Evolutionary conservation across 2,888 invertebrate genomes (phyloP).

Genomic region (Pinctada fucata): DNA sequence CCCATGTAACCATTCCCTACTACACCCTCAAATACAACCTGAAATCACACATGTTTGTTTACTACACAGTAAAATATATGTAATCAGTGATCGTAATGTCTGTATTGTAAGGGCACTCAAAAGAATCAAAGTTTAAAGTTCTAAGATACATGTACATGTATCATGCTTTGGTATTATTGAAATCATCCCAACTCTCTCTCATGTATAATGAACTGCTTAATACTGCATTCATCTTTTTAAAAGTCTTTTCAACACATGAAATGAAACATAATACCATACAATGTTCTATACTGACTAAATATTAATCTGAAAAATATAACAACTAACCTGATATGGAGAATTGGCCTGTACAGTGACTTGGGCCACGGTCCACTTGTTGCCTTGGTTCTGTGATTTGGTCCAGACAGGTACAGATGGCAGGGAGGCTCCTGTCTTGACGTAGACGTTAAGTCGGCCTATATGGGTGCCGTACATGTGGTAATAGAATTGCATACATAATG

Average conservation of each 20-base stretch:
- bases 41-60: constrained; percentile 2
- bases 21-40: constrained; percentile 67
- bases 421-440: constrained; percentile 49
- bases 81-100: too few relatives aligned
- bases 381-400: constrained; percentile 58
- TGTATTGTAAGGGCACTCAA: too few relatives aligned
- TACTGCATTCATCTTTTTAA: not conserved
- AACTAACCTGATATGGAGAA: constrained; percentile 25
- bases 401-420: constrained; percentile 53
- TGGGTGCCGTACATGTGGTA: constrained; percentile 66
- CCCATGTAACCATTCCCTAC: constrained; percentile 58
- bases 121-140: too few relatives aligned
- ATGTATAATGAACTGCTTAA: not conserved
- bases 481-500: constrained; percentile 65
- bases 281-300: not conserved
- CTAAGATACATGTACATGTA: too few relatives aligned
- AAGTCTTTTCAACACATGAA: not conserved
- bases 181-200: too few relatives aligned
- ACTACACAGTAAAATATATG: too few relatives aligned
- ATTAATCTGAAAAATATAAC: not conserved
- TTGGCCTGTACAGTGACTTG: constrained; percentile 40
- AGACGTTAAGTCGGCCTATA: constrained; percentile 61
- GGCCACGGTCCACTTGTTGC: constrained; percentile 63
- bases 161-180: too few relatives aligned
- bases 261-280: not conserved